These are phyloP conservation scores for Lanius collurio DNA, from an alignment of 2,113 vertebrate genomes.

Conservation along the genomic window DNA sequence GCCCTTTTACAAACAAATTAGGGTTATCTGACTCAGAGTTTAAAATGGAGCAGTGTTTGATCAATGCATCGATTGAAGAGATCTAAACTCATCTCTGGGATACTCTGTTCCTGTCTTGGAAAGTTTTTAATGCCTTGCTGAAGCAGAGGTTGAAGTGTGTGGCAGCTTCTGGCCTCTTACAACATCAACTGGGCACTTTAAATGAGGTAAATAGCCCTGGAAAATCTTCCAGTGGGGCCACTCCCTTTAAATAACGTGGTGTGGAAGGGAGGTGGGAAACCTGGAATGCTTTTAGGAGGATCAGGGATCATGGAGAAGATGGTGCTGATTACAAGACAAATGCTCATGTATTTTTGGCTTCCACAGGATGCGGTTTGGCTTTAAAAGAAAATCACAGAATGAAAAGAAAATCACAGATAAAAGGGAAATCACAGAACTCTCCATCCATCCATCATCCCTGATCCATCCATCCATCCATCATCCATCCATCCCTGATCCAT, in stretches of 20 bases:
- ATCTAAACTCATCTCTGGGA: slow-evolving; percentile 3
- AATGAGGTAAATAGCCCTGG: not conserved
- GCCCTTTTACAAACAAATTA: slow-evolving; percentile 52
- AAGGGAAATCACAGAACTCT: not conserved
- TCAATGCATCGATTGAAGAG: slow-evolving; percentile 47
- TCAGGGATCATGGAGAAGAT: not conserved
- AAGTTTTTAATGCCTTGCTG: not conserved
- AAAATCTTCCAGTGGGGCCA: not conserved
- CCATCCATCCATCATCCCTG: not conserved
- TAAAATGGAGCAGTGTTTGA: not conserved
- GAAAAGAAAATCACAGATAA: not conserved
- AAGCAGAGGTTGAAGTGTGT: not conserved
- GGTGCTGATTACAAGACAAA: not conserved
- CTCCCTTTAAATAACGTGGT: not conserved
- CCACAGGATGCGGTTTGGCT: not conserved
- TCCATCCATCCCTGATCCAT: not conserved
- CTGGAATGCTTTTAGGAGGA: not conserved
- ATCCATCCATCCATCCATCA: not conserved
- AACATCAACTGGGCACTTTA: not conserved
- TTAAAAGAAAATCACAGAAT: not conserved
- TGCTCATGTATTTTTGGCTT: not conserved
- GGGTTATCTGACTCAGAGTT: slow-evolving; percentile 24
- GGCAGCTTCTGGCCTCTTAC: not conserved
- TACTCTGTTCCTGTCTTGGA: not conserved
- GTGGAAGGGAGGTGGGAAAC: not conserved